Conservation (phyloP, 2,888 invertebrate species). For the Penaeus monodon region DNA sequence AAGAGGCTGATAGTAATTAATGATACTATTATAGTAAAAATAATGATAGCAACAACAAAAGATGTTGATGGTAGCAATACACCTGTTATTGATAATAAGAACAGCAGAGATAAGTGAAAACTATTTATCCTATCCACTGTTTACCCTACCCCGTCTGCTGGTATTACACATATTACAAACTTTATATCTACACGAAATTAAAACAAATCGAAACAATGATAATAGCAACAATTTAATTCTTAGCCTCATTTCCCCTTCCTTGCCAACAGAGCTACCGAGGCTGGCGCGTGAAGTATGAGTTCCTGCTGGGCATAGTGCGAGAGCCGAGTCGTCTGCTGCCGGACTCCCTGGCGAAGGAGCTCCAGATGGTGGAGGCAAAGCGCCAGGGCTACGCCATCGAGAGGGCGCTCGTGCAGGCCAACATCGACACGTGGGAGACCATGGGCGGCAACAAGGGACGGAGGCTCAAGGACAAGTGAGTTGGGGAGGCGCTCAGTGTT, state of each 20-base stretch:
- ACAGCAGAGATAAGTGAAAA: too few relatives aligned
- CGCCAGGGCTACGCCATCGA: conserved; percentile 58
- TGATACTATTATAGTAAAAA: too few relatives aligned
- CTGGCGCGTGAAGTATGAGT: conserved; percentile 65
- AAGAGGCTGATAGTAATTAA: too few relatives aligned
- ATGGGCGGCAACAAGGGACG: conserved; percentile 43
- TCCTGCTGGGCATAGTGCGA: conserved; percentile 65
- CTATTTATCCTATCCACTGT: too few relatives aligned
- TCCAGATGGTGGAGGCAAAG: conserved; percentile 53
- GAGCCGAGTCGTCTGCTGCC: conserved; percentile 65
- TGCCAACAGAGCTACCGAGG: conserved; percentile 38
- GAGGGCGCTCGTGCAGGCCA: conserved; percentile 57
- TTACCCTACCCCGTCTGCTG: too few relatives aligned
- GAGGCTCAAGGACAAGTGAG: conserved; percentile 42
- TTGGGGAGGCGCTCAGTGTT: not conserved
- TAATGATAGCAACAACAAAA: too few relatives aligned
- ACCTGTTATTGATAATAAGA: too few relatives aligned
- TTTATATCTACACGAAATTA: not conserved
- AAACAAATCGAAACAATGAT: too few relatives aligned
- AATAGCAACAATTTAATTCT: not conserved
- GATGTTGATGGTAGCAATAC: too few relatives aligned
- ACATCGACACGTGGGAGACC: conserved; percentile 54
- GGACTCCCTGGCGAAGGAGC: conserved; percentile 58
- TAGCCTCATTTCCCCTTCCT: too few relatives aligned
- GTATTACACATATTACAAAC: not conserved